phyloP scores from a whole-genome alignment of 1,140 invertebrate genomes.

The Papilio aristodemus region DNA sequence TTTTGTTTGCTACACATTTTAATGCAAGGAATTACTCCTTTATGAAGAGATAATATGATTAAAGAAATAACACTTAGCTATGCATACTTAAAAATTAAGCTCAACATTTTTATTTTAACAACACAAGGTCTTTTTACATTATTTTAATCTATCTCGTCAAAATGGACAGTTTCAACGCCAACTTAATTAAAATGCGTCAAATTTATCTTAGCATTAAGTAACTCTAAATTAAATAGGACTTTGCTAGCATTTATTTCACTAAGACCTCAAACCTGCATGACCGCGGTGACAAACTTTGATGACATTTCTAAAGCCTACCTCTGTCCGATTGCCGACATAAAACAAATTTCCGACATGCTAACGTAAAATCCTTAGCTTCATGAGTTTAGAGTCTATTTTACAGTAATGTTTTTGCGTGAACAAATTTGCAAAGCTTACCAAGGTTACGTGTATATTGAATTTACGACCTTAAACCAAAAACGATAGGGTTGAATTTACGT shows the following conservation, averaged over 20 bases:
- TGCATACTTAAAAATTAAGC: too few relatives aligned
- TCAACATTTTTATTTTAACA: too few relatives aligned
- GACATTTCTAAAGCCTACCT: conserved; percentile 29
- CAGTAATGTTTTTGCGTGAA: background rate
- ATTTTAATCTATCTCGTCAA: too few relatives aligned
- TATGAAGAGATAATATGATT: too few relatives aligned
- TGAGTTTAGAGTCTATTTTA: background rate
- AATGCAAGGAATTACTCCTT: too few relatives aligned
- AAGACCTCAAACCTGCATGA: conserved; percentile 16
- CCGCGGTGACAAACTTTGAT: conserved; percentile 24
- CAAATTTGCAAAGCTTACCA: background rate
- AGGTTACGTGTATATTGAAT: background rate
- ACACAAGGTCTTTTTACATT: too few relatives aligned
- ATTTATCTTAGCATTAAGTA: too few relatives aligned
- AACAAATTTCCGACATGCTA: background rate
- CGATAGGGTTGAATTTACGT: conserved; percentile 39
- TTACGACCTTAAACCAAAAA: background rate
- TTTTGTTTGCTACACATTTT: background rate
- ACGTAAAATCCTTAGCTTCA: background rate
- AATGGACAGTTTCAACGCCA: too few relatives aligned
- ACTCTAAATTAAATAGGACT: background rate
- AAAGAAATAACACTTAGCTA: too few relatives aligned
- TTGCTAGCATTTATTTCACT: background rate
- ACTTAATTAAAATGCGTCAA: too few relatives aligned
- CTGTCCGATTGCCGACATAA: conserved; percentile 18